Evolutionary conservation across 2,888 invertebrate species (phyloP).

Genomic region (Lapara coniferarum): DNA sequence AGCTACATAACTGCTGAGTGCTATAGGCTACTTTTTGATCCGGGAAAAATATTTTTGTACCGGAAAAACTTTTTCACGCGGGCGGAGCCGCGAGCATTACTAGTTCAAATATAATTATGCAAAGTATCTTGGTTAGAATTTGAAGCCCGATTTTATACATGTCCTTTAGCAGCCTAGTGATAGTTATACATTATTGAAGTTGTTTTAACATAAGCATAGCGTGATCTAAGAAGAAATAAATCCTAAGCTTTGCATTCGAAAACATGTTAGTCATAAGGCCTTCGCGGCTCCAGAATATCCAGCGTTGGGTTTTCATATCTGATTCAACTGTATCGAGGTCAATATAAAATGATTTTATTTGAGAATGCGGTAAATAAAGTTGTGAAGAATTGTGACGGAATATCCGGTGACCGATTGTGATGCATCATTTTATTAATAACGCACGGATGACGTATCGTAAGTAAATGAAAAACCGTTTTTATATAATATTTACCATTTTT

Average conservation of each 20-base stretch:
- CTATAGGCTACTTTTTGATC: too few species aligned
- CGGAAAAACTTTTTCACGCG: too few species aligned
- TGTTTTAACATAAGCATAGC: neutral
- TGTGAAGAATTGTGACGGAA: constrained; percentile 1
- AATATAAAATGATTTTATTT: constrained; percentile 22
- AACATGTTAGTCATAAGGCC: constrained; percentile 1
- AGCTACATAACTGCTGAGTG: too few species aligned
- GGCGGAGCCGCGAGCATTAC: too few species aligned
- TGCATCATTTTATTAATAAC: constrained; percentile 16
- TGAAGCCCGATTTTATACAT: too few species aligned
- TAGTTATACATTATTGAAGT: too few species aligned
- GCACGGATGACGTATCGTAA: constrained; percentile 14
- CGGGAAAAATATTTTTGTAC: too few species aligned
- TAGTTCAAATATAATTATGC: too few species aligned
- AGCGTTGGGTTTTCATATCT: neutral
- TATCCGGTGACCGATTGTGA: neutral
- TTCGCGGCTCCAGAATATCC: neutral
- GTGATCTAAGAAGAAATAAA: neutral
- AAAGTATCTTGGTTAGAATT: too few species aligned
- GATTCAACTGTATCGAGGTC: constrained; percentile 13
- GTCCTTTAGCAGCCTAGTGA: too few species aligned
- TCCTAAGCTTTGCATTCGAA: neutral
- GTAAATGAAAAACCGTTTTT: neutral
- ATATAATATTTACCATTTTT: too few species aligned
- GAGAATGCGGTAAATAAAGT: constrained; percentile 28